Evolutionary conservation across 2,113 vertebrate genomes (phyloP), one percentile per base, ranked within the genome.

Genomic region (Pelmatolapia mariae): DNA sequence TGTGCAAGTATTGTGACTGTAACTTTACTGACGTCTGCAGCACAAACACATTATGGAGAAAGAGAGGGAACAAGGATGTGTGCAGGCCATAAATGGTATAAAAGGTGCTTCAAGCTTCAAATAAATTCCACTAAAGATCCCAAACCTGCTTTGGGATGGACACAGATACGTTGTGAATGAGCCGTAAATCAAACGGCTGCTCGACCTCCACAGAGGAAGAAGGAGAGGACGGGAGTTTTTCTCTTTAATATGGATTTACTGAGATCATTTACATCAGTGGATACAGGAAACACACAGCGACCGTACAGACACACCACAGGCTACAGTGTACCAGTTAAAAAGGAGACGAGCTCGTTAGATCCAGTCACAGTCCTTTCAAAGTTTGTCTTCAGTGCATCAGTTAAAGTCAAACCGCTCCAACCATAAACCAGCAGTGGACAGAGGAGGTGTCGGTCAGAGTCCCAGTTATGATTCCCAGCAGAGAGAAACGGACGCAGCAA

Each of bases 191-290:
- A 22, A 4, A 40, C 3, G 2, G 19, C 11, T 13, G 33, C 63
- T 68, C 4, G 4, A n/a, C 63, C 8, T 68, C 4, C 63, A 26
- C 54, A 68, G 19, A 40, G 63, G 19, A 68, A 8, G 63, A 8
- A 68, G 19, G 7, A 10, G n/a, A 71, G 66, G 66, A 43, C 38
- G 38, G 2, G 8, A 16, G 66, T 16, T 26, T 12, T 26, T 63
- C 73, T 82, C 89, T 91, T 92, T 81, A 83, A 86, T 31, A 43
- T 79, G 31, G 10, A n/a, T 93, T 94, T 94, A 95, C 91, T 92
- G 80, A 38, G 63, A 68, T 68, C 8, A 43, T 91, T 87, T 83
- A 91, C 87, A 92, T 83, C 26, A 59, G 36, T 45, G 12, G 45
- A 79, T 45, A 90, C 66, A 85, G 54, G 57, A 84, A 50, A 89